Evolutionary conservation across 2,797 vertebrate species (phyloP), one percentile per base, ranked within the genome.

Genomic region (Atherinosoma microstoma): DNA sequence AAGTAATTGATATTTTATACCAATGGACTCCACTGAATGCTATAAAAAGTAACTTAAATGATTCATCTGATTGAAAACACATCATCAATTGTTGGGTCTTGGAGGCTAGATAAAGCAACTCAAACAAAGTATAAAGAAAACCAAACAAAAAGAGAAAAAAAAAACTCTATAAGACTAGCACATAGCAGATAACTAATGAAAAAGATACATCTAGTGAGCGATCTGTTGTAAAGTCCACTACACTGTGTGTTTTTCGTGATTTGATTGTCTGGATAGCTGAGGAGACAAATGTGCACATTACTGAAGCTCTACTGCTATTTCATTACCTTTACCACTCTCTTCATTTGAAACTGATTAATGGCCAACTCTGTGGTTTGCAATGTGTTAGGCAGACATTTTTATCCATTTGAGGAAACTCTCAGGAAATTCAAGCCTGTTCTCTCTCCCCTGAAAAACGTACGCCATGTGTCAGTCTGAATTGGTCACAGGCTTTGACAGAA

Each of bases 321-420:
- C 69, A 87, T 85, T 84, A 68, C 60, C 49, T 67, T 67, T 67
- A 45, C 56, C 56, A 4, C 1, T 29, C 56, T 59, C 47, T 34
- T 54, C 36, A 76, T 15, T 42, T 72, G 62, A 84, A 72, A 70
- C 38, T 70, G 67, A 80, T 65, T 86, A 56, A 47, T 11, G 57
- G 18, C 58, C 47, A 35, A 47, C 61, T 73, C 34, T 70, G 65
- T 16, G 62, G 64, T 76, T 82, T 76, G 53, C 62, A 76, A 66
- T 70, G 62, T 59, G 67, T 78, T 77, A 38, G 65, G 64, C 69
- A 71, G 71, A 75, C 70, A 83, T 78, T 78, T 72, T 72, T 76
- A 47, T 80, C 76, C 73, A 87, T 91, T 90, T 87, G 71, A 69
- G 73, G 54, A 70, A 45, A 64, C 70, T 76, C 70, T 64, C 22